phyloP scores from a whole-genome alignment of 1,140 invertebrate genomes.

The Zaprionus davidi region DNA sequence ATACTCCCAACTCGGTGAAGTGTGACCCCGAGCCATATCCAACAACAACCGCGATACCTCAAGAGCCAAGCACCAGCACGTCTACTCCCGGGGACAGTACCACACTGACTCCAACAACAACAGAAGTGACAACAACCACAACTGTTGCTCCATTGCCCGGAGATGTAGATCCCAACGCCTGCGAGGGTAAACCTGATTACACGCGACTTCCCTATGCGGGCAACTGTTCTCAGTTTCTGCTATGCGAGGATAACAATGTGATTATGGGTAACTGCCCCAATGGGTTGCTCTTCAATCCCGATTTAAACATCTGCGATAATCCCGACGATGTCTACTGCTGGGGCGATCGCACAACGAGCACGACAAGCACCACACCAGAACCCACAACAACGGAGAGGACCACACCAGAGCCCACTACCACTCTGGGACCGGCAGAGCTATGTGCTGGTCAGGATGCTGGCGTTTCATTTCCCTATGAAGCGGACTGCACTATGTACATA shows the following conservation, averaged over 20 bases:
- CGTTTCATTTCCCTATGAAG: conserved; percentile 46
- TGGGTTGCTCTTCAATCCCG: conserved; percentile 58
- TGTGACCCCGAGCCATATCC: conserved; percentile 50
- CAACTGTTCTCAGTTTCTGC: conserved; percentile 63
- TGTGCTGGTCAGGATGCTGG: conserved; percentile 37
- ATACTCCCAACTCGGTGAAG: conserved; percentile 59
- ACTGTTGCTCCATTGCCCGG: conserved; percentile 46
- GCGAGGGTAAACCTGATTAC: conserved; percentile 29
- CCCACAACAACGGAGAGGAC: conserved; percentile 16
- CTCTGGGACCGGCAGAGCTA: conserved; percentile 51
- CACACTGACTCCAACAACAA: conserved; percentile 17
- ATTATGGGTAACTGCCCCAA: conserved; percentile 46
- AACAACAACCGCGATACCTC: conserved; percentile 25
- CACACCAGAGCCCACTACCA: conserved; percentile 20
- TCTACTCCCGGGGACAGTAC: neutral
- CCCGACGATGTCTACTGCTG: conserved; percentile 55
- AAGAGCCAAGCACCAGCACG: conserved; percentile 9
- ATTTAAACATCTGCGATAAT: conserved; percentile 57
- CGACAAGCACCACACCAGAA: conserved; percentile 42
- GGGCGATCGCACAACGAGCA: conserved; percentile 63
- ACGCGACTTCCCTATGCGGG: conserved; percentile 53
- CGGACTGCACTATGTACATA: conserved; percentile 61
- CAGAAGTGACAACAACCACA: conserved; percentile 27
- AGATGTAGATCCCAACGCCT: conserved; percentile 53
- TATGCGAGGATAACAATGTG: conserved; percentile 48